Conservation (phyloP, 2,888 invertebrate genomes). For the Drosophila colorata region DNA sequence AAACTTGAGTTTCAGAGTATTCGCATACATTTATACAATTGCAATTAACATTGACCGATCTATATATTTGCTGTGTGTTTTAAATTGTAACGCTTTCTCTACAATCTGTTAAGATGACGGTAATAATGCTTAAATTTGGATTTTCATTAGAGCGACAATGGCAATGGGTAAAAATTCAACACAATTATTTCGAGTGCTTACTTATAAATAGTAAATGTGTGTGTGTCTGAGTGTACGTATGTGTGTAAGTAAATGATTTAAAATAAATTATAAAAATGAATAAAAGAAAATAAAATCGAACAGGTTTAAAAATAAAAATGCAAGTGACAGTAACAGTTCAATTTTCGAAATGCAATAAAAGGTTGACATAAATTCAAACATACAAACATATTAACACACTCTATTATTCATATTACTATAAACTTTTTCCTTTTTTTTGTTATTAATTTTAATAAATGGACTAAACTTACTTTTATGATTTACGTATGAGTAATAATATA, state of each 20-base stretch:
- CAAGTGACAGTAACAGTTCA: too few species aligned
- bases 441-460: too few species aligned
- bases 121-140: conserved; percentile 8
- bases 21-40: conserved; percentile 1
- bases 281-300: neutral
- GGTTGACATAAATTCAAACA: too few species aligned
- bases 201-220: neutral
- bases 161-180: conserved; percentile 5
- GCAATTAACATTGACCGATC: neutral
- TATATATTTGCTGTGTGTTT: neutral
- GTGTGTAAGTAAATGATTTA: too few species aligned
- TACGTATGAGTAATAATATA: too few species aligned
- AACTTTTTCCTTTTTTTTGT: neutral
- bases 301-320: too few species aligned
- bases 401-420: too few species aligned
- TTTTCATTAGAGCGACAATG: conserved; percentile 10
- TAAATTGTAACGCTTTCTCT: neutral
- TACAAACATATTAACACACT: too few species aligned
- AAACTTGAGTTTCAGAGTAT: conserved; percentile 4
- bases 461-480: too few species aligned
- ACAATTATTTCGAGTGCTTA: neutral
- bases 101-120: neutral
- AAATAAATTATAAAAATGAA: too few species aligned
- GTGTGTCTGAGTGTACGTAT: too few species aligned
- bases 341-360: too few species aligned